Conservation (phyloP, 2,797 vertebrate species). For the Sarcoramphus papa region DNA sequence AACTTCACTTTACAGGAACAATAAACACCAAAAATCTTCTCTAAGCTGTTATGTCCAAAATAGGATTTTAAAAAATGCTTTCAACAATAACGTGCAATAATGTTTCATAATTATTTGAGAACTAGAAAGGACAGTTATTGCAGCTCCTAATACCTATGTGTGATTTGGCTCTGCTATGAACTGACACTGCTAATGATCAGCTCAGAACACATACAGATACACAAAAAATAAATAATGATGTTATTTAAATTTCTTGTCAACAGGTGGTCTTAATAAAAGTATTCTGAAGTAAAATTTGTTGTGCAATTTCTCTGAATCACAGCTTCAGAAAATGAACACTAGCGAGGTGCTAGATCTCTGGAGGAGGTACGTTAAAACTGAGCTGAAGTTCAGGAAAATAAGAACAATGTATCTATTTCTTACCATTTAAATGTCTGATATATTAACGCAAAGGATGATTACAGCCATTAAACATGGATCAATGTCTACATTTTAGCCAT, state of each 20-base stretch:
- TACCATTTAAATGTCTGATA: neutral
- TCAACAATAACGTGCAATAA: neutral
- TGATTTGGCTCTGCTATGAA: neutral
- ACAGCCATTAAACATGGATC: conserved; percentile 24
- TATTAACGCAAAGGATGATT: conserved; percentile 37
- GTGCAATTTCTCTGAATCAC: neutral
- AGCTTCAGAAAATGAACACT: neutral
- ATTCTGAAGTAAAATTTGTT: neutral
- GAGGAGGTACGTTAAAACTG: neutral
- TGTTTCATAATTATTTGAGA: neutral
- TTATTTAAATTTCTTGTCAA: neutral
- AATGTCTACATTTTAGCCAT: conserved; percentile 14
- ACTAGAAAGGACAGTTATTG: neutral
- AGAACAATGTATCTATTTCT: neutral
- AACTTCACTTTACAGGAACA: neutral
- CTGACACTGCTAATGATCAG: neutral
- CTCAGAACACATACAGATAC: neutral
- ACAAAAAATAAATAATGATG: neutral
- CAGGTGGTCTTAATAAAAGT: neutral
- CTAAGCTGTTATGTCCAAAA: neutral
- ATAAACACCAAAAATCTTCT: neutral
- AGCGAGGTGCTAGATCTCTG: neutral
- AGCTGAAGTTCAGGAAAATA: conserved; percentile 1
- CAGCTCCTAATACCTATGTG: neutral
- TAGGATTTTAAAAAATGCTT: neutral